These are phyloP conservation scores for Diuraphis noxia DNA, from an alignment of 1,140 invertebrate genomes.

Conservation along the genomic window DNA sequence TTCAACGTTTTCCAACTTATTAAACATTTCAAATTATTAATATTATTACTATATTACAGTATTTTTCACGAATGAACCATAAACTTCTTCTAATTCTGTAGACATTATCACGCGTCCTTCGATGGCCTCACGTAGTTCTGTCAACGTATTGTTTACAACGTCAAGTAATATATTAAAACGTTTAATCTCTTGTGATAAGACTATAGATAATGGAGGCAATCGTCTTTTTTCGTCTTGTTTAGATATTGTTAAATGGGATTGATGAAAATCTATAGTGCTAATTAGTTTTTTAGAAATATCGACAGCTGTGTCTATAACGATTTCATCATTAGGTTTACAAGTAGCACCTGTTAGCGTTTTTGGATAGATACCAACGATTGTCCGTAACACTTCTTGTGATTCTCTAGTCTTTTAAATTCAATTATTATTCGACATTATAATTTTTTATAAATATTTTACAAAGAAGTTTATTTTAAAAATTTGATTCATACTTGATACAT, in stretches of 20 bases:
- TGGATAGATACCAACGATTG: slow-evolving; percentile 76
- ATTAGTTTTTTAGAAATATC: slow-evolving; percentile 66
- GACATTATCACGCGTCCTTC: slow-evolving; percentile 86
- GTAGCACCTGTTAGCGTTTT: slow-evolving; percentile 64
- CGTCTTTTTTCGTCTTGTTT: slow-evolving; percentile 70
- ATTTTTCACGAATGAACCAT: slow-evolving; percentile 76
- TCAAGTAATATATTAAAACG: slow-evolving; percentile 78
- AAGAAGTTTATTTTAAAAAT: neutral
- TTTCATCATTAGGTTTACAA: slow-evolving; percentile 73
- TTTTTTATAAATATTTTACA: neutral
- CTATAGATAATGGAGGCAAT: slow-evolving; percentile 78
- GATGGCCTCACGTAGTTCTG: slow-evolving; percentile 80
- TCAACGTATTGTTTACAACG: slow-evolving; percentile 72
- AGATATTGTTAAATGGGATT: slow-evolving; percentile 63
- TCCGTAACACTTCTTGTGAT: slow-evolving; percentile 61
- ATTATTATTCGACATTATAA: neutral
- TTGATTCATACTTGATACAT: slow-evolving; percentile 61
- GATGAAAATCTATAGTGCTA: slow-evolving; percentile 66
- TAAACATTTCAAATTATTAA: neutral
- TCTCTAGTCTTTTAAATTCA: slow-evolving; percentile 19
- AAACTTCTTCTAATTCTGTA: slow-evolving; percentile 79
- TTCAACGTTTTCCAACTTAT: slow-evolving; percentile 56
- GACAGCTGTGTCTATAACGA: slow-evolving; percentile 72
- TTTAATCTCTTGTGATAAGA: slow-evolving; percentile 82
- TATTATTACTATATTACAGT: slow-evolving; percentile 61